Evolutionary conservation across 2,888 invertebrate species (phyloP), one percentile per base, ranked within the genome.

Genomic region (Scaptomyza reducta): DNA sequence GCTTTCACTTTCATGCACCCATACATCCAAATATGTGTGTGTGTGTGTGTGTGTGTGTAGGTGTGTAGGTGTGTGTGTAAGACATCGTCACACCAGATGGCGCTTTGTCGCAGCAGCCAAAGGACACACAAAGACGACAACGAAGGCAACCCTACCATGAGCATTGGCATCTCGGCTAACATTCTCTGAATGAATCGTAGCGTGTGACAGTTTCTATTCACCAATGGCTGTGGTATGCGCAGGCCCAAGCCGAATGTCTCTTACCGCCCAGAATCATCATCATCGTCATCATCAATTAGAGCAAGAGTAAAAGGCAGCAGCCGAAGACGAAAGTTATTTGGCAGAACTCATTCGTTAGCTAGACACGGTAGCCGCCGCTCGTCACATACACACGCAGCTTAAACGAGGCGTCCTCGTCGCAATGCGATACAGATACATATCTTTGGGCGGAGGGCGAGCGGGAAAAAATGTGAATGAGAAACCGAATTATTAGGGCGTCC

Each of bases 261-360:
- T 10, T 2, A 4, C 31, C 4, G 33, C n/a, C 11, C 33, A 29
- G 29, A 1, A 42, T 18, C 50, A 42, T 62, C 61, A 50, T 46
- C 29, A 55, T 25, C 54, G 58, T 41, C 76, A 72, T 61, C 47
- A 63, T 41, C 76, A 72, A 72, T 70, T 75, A 63, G 57, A 75
- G 45, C 63, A 72, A 58, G 40, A 55, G 55, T 51, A 50, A 58
- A 45, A 60, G 49, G 14, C 47, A 11, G 49, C 57, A 47, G 16
- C 49, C 41, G 41, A 35, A 50, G 49, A 49, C 54, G 47, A 65
- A 76, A 60, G 49, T 62, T 74, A 56, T 46, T 62, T 53, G 77
- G 75, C 79, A 66, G 79, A 69, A 71, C 82, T 73, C 86, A 80
- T 86, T 80, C 83, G 83, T 76, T 79, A 80, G 79, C 73, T 80